A percentile compares a stretch with the other conserved stretches of the same genome.
Conservation (phyloP, 2,113 vertebrate genomes). For the Mustela lutreola region DNA sequence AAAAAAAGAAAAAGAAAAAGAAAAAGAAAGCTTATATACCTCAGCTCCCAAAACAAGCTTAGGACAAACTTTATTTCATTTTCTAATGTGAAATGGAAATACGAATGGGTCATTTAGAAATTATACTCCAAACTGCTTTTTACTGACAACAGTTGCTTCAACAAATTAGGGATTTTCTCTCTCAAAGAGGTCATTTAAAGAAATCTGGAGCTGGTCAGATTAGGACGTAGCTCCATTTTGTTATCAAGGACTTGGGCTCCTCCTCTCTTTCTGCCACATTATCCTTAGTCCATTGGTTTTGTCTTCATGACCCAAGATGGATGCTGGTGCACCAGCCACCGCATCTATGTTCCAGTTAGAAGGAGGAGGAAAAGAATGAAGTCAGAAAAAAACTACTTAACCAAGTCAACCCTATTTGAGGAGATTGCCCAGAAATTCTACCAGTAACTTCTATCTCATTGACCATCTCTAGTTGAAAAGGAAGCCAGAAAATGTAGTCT, state of each 20-base stretch:
- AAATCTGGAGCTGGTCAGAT: not conserved
- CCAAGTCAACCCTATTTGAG: not conserved
- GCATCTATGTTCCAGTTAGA: not conserved
- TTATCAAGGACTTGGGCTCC: not conserved
- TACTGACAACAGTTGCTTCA: not conserved
- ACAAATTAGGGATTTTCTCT: not conserved
- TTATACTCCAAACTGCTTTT: not conserved
- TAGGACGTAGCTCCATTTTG: not conserved
- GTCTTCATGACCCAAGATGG: not conserved
- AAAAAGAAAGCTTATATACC: not conserved
- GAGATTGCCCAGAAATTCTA: not conserved
- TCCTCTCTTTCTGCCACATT: not conserved
- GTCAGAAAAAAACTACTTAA: not conserved
- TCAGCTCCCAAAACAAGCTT: not conserved
- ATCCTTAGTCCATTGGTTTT: not conserved
- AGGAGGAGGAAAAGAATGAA: not conserved
- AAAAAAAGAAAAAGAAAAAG: not conserved
- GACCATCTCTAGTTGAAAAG: not conserved
- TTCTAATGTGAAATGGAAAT: not conserved
- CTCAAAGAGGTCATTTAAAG: not conserved
- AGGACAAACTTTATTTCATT: not conserved
- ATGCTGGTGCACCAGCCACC: not conserved
- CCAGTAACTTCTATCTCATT: not conserved
- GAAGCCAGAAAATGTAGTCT: not conserved
- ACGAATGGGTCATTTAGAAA: not conserved